Percentiles rank a stretch among this genome's conserved stretches.
phyloP scores from a whole-genome alignment of 30 jellyfish, hydroid and myxozoan species.

The Cassiopea andromeda region DNA sequence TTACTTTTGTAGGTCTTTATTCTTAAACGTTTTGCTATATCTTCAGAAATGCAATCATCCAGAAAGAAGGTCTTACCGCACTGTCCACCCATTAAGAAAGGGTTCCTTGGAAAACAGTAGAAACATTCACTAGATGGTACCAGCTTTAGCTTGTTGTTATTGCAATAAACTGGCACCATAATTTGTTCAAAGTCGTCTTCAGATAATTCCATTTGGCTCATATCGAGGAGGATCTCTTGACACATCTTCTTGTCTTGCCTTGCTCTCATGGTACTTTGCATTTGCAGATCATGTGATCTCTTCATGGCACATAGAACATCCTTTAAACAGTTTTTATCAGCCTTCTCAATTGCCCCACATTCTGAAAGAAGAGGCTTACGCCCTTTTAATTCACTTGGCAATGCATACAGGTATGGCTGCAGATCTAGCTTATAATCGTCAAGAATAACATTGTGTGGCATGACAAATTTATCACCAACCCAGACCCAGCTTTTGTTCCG shows the following conservation, averaged over 20 bases:
- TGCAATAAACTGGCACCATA: conserved; percentile 28
- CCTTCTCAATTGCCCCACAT: not conserved
- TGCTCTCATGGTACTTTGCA: not conserved
- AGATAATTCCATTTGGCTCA: conserved; percentile 11
- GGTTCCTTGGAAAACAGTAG: not conserved
- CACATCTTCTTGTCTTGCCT: conserved; percentile 12
- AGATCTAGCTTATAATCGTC: conserved; percentile 17
- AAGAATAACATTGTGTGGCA: conserved; percentile 4
- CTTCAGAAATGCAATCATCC: conserved; percentile 45
- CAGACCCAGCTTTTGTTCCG: conserved; percentile 20
- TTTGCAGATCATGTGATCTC: not conserved
- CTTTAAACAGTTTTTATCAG: not conserved
- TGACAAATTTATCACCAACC: conserved; percentile 46
- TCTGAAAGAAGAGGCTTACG: not conserved
- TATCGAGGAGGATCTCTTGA: not conserved
- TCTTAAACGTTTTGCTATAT: conserved; percentile 44
- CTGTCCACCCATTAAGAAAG: not conserved
- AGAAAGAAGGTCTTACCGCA: conserved; percentile 5
- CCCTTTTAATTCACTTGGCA: conserved; percentile 17
- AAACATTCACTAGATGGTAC: conserved; percentile 8
- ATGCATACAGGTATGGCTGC: conserved; percentile 15
- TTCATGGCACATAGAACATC: conserved; percentile 9
- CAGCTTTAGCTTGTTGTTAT: not conserved
- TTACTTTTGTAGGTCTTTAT: conserved; percentile 57
- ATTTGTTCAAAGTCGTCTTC: not conserved